Evolutionary conservation across 2,797 vertebrate genomes (phyloP).

Genomic region (Oryzias dopingdopingensis): DNA sequence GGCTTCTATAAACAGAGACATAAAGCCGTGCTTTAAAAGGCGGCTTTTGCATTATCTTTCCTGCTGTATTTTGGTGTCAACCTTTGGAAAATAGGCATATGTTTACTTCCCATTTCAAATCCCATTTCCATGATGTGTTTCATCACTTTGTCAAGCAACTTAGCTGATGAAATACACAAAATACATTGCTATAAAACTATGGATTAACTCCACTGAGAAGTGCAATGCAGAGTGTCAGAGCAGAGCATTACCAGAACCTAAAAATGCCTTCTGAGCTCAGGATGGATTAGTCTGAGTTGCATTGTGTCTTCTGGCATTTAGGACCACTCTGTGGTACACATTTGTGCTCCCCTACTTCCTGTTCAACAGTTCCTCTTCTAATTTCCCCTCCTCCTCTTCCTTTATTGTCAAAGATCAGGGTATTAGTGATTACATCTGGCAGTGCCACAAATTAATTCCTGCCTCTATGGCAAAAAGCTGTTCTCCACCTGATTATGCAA

Average conservation of each 20-base stretch:
- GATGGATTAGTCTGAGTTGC: constrained; percentile 43
- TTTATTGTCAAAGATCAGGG: constrained; percentile 67
- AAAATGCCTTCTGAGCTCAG: constrained; percentile 30
- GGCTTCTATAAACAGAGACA: no score
- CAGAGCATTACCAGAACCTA: constrained; percentile 26
- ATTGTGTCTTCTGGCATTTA: constrained; percentile 39
- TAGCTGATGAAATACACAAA: constrained; percentile 9
- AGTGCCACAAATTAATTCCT: constrained; percentile 76
- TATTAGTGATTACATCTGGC: constrained; percentile 79
- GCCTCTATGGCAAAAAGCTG: constrained; percentile 80
- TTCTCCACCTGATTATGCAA: constrained; percentile 84
- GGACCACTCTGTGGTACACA: constrained; percentile 26
- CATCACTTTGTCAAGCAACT: constrained; percentile 2
- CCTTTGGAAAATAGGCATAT: no score
- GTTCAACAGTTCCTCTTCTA: constrained; percentile 46
- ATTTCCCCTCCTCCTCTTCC: constrained; percentile 53
- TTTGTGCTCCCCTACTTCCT: constrained; percentile 32
- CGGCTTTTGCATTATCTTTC: no score
- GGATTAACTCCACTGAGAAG: constrained; percentile 23
- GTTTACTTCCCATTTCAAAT: constrained; percentile 2
- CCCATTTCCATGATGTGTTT: constrained; percentile 2
- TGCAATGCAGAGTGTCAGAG: constrained; percentile 18
- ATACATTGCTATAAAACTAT: constrained; percentile 6
- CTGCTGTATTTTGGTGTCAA: no score
- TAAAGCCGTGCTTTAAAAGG: no score